Evolutionary conservation across 2,888 invertebrate genomes (phyloP).

Genomic region (Cheilosia vernalis): DNA sequence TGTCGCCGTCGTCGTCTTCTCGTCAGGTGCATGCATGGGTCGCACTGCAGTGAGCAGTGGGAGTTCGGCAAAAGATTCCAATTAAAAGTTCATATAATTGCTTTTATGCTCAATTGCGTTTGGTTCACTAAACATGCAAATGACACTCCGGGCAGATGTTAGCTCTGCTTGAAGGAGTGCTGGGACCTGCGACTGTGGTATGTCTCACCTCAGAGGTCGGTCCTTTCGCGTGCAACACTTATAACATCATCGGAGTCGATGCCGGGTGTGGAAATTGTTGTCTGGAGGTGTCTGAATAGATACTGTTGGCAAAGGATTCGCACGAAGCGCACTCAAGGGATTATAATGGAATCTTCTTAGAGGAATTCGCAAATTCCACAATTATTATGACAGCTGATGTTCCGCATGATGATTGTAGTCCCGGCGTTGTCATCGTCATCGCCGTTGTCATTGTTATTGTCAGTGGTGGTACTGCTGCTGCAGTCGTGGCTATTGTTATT

Average conservation of each 20-base stretch:
- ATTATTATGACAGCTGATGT: constrained; percentile 64
- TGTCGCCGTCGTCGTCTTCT: constrained; percentile 3
- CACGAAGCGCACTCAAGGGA: constrained; percentile 37
- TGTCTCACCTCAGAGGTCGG: constrained; percentile 35
- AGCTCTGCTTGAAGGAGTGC: constrained; percentile 41
- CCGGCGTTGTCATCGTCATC: neutral
- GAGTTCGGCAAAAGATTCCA: constrained; percentile 61
- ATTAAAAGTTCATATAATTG: constrained; percentile 74
- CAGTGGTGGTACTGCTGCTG: neutral
- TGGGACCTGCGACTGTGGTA: constrained; percentile 19
- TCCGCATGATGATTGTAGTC: constrained; percentile 43
- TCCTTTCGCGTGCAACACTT: constrained; percentile 25
- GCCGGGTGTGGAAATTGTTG: constrained; percentile 44
- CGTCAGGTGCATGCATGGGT: constrained; percentile 5
- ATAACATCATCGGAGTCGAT: neutral
- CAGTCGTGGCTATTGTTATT: constrained; percentile 14
- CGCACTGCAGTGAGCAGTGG: constrained; percentile 18
- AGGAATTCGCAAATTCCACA: constrained; percentile 52
- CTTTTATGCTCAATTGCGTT: constrained; percentile 73
- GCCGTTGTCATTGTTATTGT: neutral
- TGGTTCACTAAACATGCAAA: constrained; percentile 64
- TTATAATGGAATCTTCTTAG: constrained; percentile 63
- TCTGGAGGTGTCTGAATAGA: constrained; percentile 11
- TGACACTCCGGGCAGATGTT: constrained; percentile 58
- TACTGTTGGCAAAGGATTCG: neutral